phyloP scores from a whole-genome alignment of 2,797 vertebrate genomes.

The Pterois miles region DNA sequence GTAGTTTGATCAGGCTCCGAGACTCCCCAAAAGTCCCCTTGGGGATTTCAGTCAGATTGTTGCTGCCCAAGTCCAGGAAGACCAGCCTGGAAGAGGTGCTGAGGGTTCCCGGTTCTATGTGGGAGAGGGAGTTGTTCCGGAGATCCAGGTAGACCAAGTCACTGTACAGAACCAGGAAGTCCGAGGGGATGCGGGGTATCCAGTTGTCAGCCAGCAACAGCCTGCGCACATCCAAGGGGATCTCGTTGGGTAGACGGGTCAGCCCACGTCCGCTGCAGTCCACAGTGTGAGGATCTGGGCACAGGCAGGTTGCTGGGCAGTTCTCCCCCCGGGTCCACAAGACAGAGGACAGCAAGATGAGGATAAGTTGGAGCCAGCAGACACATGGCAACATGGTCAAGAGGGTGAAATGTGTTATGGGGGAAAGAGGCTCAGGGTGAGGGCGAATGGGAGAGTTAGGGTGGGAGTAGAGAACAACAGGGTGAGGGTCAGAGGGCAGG shows the following conservation, averaged over 20 bases:
- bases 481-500: constrained; percentile 75
- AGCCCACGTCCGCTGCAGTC: constrained; percentile 95
- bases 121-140: constrained; percentile 93
- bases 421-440: constrained; percentile 65
- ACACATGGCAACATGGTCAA: constrained; percentile 93
- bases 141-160: constrained; percentile 97
- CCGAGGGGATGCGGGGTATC: constrained; percentile 91
- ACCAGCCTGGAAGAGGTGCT: constrained; percentile 94
- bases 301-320: constrained; percentile 92
- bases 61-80: constrained; percentile 95
- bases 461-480: constrained; percentile 52
- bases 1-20: constrained; percentile 91
- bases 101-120: constrained; percentile 93
- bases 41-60: constrained; percentile 94
- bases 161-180: constrained; percentile 96
- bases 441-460: constrained; percentile 69
- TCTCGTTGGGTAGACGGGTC: constrained; percentile 90
- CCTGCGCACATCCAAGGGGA: constrained; percentile 94
- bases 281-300: constrained; percentile 95
- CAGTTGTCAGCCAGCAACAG: constrained; percentile 94
- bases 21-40: constrained; percentile 92
- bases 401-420: constrained; percentile 67
- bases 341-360: constrained; percentile 85
- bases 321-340: constrained; percentile 83
- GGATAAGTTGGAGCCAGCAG: constrained; percentile 85